Base-by-base conservation (phyloP, 2,888 invertebrate genomes). In the Belgica antarctica region DNA sequence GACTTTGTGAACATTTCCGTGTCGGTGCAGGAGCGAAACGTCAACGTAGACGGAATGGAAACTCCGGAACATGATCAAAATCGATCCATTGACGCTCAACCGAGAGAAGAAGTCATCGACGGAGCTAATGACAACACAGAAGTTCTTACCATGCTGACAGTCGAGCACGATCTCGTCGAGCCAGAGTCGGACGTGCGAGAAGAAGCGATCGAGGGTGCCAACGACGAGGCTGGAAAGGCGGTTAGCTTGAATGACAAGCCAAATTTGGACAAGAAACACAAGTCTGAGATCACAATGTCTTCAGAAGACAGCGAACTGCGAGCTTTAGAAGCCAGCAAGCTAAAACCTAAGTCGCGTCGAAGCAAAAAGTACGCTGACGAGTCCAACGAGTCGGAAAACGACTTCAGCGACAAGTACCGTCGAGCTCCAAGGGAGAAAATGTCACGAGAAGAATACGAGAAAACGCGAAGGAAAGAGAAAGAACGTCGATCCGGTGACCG, bases 51-150 rank as follows among this genome's bases (percentile, higher is more conserved):
- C 27, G 70, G 70, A 25, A 61, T 61, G 70, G 61, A 70, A 27
- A 62, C 19, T 34, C 28, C 27, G 5, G n/a, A n/a, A n/a, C n/a
- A n/a, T n/a, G n/a, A n/a, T n/a, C n/a, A n/a, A n/a, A n/a, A n/a
- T n/a, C n/a, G n/a, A n/a, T 8, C 24, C 10, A 2, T 27, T 2
- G 47, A 66, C 10, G 28, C 12, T 7, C 15, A 80, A 66, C 85
- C 83, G 72, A 78, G 86, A 34, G 86, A 86, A 74, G 77, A 84
- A 10, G 82, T 81, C 47, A 80, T 86, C 78, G 86, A 86, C 73
- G 86, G 86, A 0, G 86, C 86, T 74, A 86, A 86, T 75, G 70
- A 70, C 17, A 61, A 61, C 31, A 61, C 75, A 82, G 71, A 81
- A 82, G 82, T 7, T 73, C 79, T 71, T 75, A 79, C 0, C 79